These are phyloP conservation scores for Vollenhovia emeryi DNA, from an alignment of 1,140 invertebrate species.

Conservation along the genomic window DNA sequence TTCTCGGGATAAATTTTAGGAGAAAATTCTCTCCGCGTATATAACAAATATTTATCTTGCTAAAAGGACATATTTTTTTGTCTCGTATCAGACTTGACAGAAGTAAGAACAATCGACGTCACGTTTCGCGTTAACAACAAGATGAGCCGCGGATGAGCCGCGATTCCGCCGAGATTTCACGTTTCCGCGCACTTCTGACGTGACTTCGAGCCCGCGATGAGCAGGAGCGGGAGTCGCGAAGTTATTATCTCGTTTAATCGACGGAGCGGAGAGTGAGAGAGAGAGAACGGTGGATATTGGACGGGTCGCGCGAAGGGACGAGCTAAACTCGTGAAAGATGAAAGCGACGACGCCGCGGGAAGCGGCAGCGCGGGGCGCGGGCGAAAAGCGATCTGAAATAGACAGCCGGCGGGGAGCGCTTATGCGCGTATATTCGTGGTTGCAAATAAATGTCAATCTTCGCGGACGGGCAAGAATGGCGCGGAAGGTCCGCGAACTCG, in stretches of 20 bases:
- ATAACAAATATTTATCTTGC: no score
- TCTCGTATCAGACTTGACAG: no score
- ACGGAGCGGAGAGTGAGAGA: no score
- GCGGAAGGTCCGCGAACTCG: conserved; percentile 46
- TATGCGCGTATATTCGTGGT: conserved; percentile 41
- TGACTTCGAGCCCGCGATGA: neutral
- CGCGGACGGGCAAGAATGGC: conserved; percentile 40
- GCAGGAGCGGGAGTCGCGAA: neutral
- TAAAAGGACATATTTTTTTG: no score
- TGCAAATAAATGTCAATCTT: conserved; percentile 57
- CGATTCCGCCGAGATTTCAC: neutral
- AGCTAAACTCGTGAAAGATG: conserved; percentile 24
- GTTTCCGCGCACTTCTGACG: neutral
- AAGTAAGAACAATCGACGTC: neutral
- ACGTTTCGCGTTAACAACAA: neutral
- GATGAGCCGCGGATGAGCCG: neutral
- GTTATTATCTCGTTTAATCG: conserved; percentile 27
- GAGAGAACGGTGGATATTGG: conserved; percentile 24
- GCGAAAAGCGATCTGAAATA: conserved; percentile 57
- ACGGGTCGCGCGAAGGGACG: conserved; percentile 1
- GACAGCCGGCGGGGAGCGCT: conserved; percentile 31
- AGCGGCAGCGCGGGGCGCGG: neutral
- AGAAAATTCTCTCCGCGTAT: no score
- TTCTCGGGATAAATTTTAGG: no score
- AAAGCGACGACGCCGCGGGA: conserved; percentile 13